Conservation (phyloP, 2,797 vertebrate species). For the Anas flavirostris region DNA sequence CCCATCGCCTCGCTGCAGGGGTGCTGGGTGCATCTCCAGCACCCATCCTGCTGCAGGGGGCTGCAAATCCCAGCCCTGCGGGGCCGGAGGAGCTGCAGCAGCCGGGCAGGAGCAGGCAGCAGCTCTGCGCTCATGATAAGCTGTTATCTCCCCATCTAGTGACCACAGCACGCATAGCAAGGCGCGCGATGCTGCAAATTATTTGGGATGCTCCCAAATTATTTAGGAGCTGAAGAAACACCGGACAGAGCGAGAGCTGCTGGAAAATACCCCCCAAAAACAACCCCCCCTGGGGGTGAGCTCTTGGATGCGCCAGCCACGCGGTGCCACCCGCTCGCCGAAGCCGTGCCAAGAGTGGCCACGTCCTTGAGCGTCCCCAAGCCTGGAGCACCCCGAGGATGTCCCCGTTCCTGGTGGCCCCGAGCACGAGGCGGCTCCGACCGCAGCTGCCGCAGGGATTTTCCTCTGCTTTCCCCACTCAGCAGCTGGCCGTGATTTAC, state of each 20-base stretch:
- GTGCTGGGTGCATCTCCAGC: background rate
- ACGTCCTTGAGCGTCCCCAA: fast-evolving
- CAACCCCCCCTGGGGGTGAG: fast-evolving
- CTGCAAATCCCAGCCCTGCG: background rate
- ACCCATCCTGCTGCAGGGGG: background rate
- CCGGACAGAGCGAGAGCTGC: background rate
- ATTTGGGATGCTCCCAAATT: background rate
- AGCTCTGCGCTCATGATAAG: background rate
- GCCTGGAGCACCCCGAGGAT: fast-evolving
- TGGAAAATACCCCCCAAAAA: fast-evolving
- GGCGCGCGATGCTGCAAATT: background rate
- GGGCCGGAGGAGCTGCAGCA: background rate
- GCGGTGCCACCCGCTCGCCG: background rate
- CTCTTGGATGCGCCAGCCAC: fast-evolving
- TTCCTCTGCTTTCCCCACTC: background rate
- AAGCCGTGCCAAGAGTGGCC: fast-evolving
- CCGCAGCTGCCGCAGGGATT: background rate
- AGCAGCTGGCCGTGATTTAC: background rate
- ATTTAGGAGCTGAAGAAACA: background rate
- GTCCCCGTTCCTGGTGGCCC: background rate
- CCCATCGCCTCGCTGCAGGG: fast-evolving
- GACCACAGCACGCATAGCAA: slow-evolving; percentile 53
- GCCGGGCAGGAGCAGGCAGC: background rate
- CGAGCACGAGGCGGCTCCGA: background rate
- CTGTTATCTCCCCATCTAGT: slow-evolving; percentile 72